Evolutionary conservation across 2,797 vertebrate species (phyloP).

Genomic region (Girardinus metallicus): DNA sequence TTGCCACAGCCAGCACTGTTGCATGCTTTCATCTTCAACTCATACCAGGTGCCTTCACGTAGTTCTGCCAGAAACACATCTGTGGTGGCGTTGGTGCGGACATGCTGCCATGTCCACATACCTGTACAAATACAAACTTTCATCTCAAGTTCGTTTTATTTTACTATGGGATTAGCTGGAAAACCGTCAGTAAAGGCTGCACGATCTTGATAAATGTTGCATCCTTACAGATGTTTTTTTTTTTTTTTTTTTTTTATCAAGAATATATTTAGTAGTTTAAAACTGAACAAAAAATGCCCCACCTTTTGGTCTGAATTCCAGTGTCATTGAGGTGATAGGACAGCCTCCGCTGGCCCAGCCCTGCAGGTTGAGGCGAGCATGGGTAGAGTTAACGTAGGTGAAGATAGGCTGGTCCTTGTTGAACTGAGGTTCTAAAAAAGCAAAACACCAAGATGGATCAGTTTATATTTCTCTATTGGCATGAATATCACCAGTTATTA

Average conservation of each 20-base stretch:
- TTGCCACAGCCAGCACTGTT: slow-evolving; percentile 99
- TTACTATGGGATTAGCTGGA: neutral
- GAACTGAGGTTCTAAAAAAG: slow-evolving; percentile 90
- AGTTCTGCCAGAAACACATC: slow-evolving; percentile 95
- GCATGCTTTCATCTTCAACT: slow-evolving; percentile 97
- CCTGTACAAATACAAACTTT: slow-evolving; percentile 54
- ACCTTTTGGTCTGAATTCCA: slow-evolving; percentile 95
- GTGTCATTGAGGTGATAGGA: slow-evolving; percentile 89
- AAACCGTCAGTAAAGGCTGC: neutral
- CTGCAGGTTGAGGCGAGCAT: slow-evolving; percentile 94
- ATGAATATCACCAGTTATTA: too few relatives aligned
- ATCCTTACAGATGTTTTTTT: neutral
- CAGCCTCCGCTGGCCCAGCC: slow-evolving; percentile 98
- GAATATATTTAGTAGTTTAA: neutral
- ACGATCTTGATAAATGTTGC: neutral
- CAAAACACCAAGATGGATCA: neutral
- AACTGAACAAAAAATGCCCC: neutral
- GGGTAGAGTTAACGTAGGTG: slow-evolving; percentile 97
- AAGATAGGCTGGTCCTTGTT: slow-evolving; percentile 98
- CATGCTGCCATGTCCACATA: slow-evolving; percentile 94
- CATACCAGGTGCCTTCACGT: slow-evolving; percentile 98
- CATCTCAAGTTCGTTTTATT: neutral
- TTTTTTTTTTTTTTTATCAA: neutral
- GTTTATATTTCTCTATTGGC: neutral
- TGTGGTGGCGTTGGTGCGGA: slow-evolving; percentile 90